Conservation (phyloP, 92 coral and sea anemone genomes). For the Palythoa heliodiscus region DNA sequence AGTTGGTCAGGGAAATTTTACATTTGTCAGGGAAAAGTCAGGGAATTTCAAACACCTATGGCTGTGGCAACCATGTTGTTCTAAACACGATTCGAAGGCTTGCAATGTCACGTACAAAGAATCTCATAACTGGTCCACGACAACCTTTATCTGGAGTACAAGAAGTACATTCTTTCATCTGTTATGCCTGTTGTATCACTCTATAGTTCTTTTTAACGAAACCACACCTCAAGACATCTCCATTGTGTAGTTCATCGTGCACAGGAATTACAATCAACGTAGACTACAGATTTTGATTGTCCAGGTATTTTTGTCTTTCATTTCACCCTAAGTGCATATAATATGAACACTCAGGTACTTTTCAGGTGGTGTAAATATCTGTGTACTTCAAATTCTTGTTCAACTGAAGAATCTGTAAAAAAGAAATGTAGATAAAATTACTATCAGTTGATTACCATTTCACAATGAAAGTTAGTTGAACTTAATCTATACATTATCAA, state of each 20-base stretch:
- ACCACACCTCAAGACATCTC: not conserved
- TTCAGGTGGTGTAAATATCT: slow-evolving; percentile 1
- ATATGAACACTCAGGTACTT: not conserved
- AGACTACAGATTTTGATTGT: not conserved
- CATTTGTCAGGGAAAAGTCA: too few species aligned
- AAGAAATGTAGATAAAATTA: not conserved
- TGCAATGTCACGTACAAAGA: too few species aligned
- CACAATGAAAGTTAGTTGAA: not conserved
- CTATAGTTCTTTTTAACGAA: not conserved
- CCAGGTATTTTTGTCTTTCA: not conserved
- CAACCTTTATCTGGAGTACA: too few species aligned
- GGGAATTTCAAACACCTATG: too few species aligned
- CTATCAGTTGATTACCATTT: not conserved
- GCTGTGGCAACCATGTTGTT: too few species aligned
- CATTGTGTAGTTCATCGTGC: not conserved
- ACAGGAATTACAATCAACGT: slow-evolving; percentile 9
- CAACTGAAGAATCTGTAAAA: not conserved
- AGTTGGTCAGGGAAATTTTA: too few species aligned
- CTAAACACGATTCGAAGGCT: too few species aligned
- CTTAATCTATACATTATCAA: slow-evolving; percentile 2
- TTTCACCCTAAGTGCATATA: not conserved
- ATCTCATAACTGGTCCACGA: too few species aligned
- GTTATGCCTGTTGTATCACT: too few species aligned
- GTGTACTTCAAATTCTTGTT: slow-evolving; percentile 3
- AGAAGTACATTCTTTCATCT: too few species aligned